Evolutionary conservation across 64 coral and sea anemone species (phyloP), one percentile per base, ranked within the genome.

Genomic region (Platygyra sinensis): DNA sequence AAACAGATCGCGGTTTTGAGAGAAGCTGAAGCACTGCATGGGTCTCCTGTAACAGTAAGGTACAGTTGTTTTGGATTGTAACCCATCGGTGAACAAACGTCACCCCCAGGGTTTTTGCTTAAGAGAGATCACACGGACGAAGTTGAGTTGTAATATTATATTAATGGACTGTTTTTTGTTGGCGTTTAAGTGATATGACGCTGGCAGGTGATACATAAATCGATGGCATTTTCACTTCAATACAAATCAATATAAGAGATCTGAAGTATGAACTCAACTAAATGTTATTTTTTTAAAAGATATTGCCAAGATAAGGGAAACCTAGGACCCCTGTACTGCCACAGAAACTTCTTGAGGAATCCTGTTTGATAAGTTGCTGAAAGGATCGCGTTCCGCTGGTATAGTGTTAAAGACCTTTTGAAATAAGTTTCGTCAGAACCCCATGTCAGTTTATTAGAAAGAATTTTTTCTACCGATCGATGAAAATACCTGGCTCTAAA

Each of bases 221-320:
- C 62, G 2, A 36, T 25, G 22, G 62, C 15, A 17, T 50, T 49
- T 85, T 71, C 72, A 72, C 60, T 67, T 72, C 38, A 51, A 51
- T 39, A 79, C 24, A 28, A 57, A 25, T 38, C 62, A 85, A 85
- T 71, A 85, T 81, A 62, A 32, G 51, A 85, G 62, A 71, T 50
- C 63, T 85, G 0, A 85, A 85, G 62, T 69, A 51, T 69, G 81
- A 42, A 51, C 38, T 69, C 10, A 82, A 20, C 24, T 49, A 62
- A 69, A 24, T 71, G 20, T 82, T 36, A 71, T 85, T 69, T 83
- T 30, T 64, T 50, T 25, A 71, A n/a, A n/a, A 49, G 63, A 85
- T 85, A 85, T 85, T 85, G 81, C 8, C 10, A 36, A 38, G 72
- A 85, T 71, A 85, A 71, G 8, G n/a, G 81, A 27, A n/a, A 51